Evolutionary conservation across 1,140 invertebrate genomes (phyloP), one percentile per base, ranked within the genome.

Genomic region (Metaphire vulgaris): DNA sequence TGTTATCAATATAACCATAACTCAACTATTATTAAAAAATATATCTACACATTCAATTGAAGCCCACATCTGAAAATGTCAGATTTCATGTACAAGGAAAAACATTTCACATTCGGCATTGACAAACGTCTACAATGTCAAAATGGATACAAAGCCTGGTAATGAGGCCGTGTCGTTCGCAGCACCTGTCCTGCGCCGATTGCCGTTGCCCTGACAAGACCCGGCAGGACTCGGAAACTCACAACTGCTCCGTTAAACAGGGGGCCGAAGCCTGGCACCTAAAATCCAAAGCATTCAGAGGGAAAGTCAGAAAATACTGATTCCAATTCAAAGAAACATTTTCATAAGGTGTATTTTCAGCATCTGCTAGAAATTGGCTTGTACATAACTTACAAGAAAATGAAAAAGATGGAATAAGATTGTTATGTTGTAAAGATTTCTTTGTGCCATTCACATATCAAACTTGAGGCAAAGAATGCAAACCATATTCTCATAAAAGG

Each of bases 221-320:
- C 92, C 1, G 95, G 91, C 69, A 96, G 82, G 80, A 92, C 89
- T 78, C 89, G 89, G 80, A 91, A 91, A 79, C 92, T 90, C 30
- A 97, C 90, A 33, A 97, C 90, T 74, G 92, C 91, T 83, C 96
- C 95, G 84, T 97, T 92, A 82, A 93, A 96, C 69, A 98, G 85
- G 1, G 96, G 93, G 1, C 96, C 96, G n/a, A n/a, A n/a, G n/a
- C n/a, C n/a, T n/a, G n/a, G n/a, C n/a, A n/a, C n/a, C n/a, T n/a
- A n/a, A n/a, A n/a, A n/a, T n/a, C n/a, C n/a, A n/a, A n/a, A n/a
- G n/a, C n/a, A n/a, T n/a, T n/a, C n/a, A n/a, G n/a, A n/a, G n/a
- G n/a, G n/a, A n/a, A n/a, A n/a, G n/a, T n/a, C n/a, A n/a, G 87
- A 97, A 97, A 85, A 92, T 93, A 64, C 34, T 29, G 31, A 64